These are phyloP conservation scores for Nomada hirtipes DNA, from an alignment of 2,888 invertebrate species.

Conservation along the genomic window DNA sequence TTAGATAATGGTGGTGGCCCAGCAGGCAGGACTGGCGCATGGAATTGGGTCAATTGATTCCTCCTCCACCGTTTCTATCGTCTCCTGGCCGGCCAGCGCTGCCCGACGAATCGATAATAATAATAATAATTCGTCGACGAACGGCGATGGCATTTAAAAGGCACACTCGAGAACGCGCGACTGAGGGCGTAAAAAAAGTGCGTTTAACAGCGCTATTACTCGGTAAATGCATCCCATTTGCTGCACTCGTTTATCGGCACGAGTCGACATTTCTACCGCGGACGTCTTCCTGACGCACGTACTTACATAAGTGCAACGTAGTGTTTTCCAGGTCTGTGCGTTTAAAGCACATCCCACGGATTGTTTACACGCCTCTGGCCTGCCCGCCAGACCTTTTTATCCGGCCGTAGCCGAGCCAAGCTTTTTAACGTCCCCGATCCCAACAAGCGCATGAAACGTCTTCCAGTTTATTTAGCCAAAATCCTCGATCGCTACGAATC, in stretches of 20 bases:
- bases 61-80: conserved; percentile 65
- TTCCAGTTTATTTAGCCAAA: conserved; percentile 45
- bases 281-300: neutral
- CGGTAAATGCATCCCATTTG: neutral
- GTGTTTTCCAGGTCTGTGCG: conserved; percentile 2
- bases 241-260: neutral
- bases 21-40: conserved; percentile 58
- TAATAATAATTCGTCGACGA: conserved; percentile 39
- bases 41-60: conserved; percentile 80
- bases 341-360: conserved; percentile 15
- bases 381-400: conserved; percentile 39
- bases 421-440: conserved; percentile 48
- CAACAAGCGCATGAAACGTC: conserved; percentile 7
- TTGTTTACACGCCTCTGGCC: conserved; percentile 38
- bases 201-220: neutral
- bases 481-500: conserved; percentile 51
- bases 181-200: no score
- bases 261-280: neutral
- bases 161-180: neutral
- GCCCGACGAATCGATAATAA: conserved; percentile 52
- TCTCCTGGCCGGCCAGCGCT: conserved; percentile 56
- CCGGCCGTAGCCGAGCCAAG: conserved; percentile 29
- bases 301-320: no score
- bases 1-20: conserved; percentile 74
- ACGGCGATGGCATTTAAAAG: neutral